These are phyloP conservation scores for Phycodurus eques DNA, from an alignment of 2,113 vertebrate genomes.

Conservation along the genomic window DNA sequence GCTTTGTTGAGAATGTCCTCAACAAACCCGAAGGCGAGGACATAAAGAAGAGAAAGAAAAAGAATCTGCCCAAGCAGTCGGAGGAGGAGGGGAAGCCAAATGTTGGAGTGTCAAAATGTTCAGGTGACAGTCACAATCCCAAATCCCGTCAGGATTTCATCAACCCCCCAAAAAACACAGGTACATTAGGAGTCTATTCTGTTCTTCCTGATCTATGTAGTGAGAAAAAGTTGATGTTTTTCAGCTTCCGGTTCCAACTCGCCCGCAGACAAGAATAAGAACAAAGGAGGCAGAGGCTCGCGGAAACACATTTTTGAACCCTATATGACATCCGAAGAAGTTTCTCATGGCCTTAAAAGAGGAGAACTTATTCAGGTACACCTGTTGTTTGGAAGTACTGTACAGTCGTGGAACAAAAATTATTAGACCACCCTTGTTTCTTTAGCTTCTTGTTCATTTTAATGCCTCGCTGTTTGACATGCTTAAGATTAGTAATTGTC, in stretches of 20 bases:
- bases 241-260: slow-evolving; percentile 49
- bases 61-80: slow-evolving; percentile 30
- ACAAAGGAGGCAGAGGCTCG: slow-evolving; percentile 70
- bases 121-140: slow-evolving; percentile 6
- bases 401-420: too few species aligned
- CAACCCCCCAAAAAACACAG: slow-evolving; percentile 31
- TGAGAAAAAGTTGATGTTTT: slow-evolving; percentile 3
- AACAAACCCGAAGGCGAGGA: slow-evolving; percentile 48
- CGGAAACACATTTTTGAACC: slow-evolving; percentile 87
- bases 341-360: slow-evolving; percentile 88
- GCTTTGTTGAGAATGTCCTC: slow-evolving; percentile 1
- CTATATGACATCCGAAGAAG: slow-evolving; percentile 83
- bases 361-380: slow-evolving; percentile 89
- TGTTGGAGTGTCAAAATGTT: slow-evolving; percentile 9
- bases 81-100: slow-evolving; percentile 19
- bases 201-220: neutral
- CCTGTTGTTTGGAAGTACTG: neutral
- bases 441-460: too few species aligned
- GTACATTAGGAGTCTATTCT: slow-evolving; percentile 19
- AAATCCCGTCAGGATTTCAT: slow-evolving; percentile 36
- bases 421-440: too few species aligned
- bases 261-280: slow-evolving; percentile 75
- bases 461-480: too few species aligned
- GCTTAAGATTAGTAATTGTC: too few species aligned
- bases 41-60: slow-evolving; percentile 55